phyloP scores from a whole-genome alignment of 2,113 vertebrate species.

The Grallaria varia region DNA sequence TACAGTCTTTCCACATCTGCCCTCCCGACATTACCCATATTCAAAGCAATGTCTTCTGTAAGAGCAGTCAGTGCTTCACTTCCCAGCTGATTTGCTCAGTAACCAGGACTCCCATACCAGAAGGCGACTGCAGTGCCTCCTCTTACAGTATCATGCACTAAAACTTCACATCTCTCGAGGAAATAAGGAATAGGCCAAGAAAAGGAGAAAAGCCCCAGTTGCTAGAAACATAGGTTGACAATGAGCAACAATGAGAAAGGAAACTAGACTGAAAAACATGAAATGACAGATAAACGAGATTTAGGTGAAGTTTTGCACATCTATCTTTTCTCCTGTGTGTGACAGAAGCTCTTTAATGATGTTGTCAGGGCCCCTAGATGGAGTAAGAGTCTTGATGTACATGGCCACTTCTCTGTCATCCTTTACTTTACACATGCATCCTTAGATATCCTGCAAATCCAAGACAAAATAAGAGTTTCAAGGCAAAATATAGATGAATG shows the following conservation, averaged over 20 bases:
- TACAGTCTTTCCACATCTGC: background rate
- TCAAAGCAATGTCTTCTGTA: background rate
- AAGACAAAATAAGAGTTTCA: background rate
- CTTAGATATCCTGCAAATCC: background rate
- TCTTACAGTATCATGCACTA: background rate
- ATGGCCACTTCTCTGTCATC: background rate
- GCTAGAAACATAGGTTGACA: background rate
- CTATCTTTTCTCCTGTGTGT: background rate
- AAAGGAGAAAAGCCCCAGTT: background rate
- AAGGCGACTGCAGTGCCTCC: background rate
- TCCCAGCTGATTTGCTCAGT: background rate
- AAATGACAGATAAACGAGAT: background rate
- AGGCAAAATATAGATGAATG: background rate
- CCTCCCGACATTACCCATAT: background rate
- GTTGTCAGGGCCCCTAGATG: conserved; percentile 34
- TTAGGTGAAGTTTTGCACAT: background rate
- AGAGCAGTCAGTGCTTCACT: accelerated
- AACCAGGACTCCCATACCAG: background rate
- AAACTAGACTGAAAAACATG: background rate
- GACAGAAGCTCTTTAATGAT: conserved; percentile 4
- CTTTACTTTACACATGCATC: background rate
- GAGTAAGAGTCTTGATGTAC: conserved; percentile 5
- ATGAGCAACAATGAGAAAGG: background rate
- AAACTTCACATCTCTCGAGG: background rate
- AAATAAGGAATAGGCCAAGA: background rate